phyloP scores from a whole-genome alignment of 2,113 vertebrate species.

The Erythrocercus mccallii region DNA sequence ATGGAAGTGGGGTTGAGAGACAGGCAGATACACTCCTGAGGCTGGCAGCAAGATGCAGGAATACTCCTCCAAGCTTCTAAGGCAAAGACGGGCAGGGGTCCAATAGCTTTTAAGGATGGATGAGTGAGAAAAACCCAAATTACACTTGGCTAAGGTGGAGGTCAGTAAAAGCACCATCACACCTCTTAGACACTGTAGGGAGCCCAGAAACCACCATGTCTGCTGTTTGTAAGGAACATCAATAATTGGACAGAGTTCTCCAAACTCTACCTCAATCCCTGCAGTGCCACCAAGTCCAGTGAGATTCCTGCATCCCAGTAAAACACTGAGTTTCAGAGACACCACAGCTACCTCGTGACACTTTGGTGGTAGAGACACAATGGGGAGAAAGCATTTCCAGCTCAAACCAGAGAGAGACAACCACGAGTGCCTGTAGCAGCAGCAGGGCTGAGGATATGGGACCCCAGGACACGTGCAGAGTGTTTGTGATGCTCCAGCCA shows the following conservation, averaged over 20 bases:
- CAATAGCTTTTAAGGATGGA: rapidly evolving
- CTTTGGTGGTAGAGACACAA: not conserved
- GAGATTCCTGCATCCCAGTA: not conserved
- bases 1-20: not conserved
- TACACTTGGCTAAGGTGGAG: not conserved
- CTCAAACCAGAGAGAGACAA: not conserved
- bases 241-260: not conserved
- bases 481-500: rapidly evolving
- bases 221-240: not conserved
- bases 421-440: not conserved
- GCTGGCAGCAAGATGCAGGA: not conserved
- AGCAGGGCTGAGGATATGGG: not conserved
- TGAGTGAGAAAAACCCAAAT: not conserved
- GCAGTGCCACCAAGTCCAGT: not conserved
- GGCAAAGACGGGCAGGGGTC: not conserved
- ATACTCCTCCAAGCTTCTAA: not conserved
- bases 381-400: not conserved
- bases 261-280: not conserved
- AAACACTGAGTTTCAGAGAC: not conserved
- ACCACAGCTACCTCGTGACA: not conserved
- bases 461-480: rapidly evolving
- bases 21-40: not conserved
- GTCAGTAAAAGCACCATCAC: not conserved
- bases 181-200: not conserved
- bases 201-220: not conserved